phyloP scores from a whole-genome alignment of 1,140 invertebrate genomes.

The Drosophila pectinifera region DNA sequence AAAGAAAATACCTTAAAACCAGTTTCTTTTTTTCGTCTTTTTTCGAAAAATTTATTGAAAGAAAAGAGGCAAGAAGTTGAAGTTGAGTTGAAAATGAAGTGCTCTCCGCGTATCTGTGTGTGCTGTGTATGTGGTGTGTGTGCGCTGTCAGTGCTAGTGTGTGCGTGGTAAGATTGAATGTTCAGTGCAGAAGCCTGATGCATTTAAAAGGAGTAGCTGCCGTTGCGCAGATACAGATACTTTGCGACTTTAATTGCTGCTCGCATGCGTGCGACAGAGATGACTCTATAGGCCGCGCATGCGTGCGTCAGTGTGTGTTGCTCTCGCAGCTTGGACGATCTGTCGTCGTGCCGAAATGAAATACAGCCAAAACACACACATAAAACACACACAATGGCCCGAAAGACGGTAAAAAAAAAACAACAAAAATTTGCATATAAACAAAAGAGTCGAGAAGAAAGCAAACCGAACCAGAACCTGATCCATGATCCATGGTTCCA shows the following conservation, averaged over 20 bases:
- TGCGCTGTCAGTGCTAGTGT: constrained; percentile 40
- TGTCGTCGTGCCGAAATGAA: constrained; percentile 71
- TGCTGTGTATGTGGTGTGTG: constrained; percentile 17
- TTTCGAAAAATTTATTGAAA: constrained; percentile 77
- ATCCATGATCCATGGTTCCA: constrained; percentile 26
- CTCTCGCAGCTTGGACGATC: constrained; percentile 45
- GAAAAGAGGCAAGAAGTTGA: constrained; percentile 72
- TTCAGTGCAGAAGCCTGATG: constrained; percentile 77
- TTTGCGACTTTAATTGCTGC: constrained; percentile 69
- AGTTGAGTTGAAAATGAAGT: constrained; percentile 75
- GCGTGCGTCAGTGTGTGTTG: constrained; percentile 11
- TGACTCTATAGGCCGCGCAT: constrained; percentile 56
- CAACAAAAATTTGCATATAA: constrained; percentile 79
- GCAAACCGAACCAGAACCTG: constrained; percentile 48
- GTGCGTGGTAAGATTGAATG: constrained; percentile 72
- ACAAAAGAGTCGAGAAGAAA: constrained; percentile 67
- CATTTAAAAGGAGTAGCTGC: constrained; percentile 81
- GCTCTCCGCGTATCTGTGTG: constrained; percentile 48
- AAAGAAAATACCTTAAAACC: constrained; percentile 85
- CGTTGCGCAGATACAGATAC: constrained; percentile 73
- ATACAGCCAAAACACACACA: constrained; percentile 59
- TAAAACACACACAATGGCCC: constrained; percentile 29
- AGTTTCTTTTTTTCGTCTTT: constrained; percentile 64
- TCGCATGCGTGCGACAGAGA: constrained; percentile 66
- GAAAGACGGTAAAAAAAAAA: constrained; percentile 58